These are phyloP conservation scores for Trissolcus brochymenae DNA, from an alignment of 2,888 invertebrate species.

Conservation along the genomic window DNA sequence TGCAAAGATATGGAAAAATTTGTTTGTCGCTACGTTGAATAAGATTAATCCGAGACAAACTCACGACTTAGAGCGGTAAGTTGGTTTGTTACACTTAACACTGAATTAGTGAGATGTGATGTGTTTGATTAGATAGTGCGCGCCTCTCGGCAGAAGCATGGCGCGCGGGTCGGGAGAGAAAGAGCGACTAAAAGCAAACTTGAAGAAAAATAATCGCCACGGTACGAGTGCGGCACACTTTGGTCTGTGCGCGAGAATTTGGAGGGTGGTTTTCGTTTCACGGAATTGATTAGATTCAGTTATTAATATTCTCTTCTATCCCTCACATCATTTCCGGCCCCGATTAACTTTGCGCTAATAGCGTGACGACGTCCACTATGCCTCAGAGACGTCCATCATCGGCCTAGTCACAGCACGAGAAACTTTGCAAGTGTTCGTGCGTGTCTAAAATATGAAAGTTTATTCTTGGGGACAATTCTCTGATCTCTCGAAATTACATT, in stretches of 20 bases:
- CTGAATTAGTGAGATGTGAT: slow-evolving; percentile 72
- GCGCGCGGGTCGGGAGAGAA: slow-evolving; percentile 12
- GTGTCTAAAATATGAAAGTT: slow-evolving; percentile 59
- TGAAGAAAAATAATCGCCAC: slow-evolving; percentile 27
- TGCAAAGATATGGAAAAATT: slow-evolving; percentile 52
- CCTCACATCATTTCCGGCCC: slow-evolving; percentile 74
- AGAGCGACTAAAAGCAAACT: slow-evolving; percentile 19
- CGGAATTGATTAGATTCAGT: slow-evolving; percentile 75
- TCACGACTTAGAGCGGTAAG: slow-evolving; percentile 32
- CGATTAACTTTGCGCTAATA: slow-evolving; percentile 74
- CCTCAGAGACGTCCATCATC: slow-evolving; percentile 61
- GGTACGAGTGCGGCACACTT: slow-evolving; percentile 41
- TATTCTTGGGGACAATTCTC: slow-evolving; percentile 58
- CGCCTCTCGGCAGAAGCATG: slow-evolving; percentile 52
- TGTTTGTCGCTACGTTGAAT: slow-evolving; percentile 46
- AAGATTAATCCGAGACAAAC: slow-evolving; percentile 57
- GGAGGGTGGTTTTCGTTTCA: slow-evolving; percentile 70
- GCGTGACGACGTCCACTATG: slow-evolving; percentile 72
- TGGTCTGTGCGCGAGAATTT: slow-evolving; percentile 57
- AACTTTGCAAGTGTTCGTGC: slow-evolving; percentile 58
- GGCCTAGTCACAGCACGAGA: slow-evolving; percentile 57
- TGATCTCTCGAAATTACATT: slow-evolving; percentile 57
- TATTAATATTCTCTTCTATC: slow-evolving; percentile 75
- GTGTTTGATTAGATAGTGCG: slow-evolving; percentile 72
- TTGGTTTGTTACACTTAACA: slow-evolving; percentile 65